Conservation (phyloP, 2,113 vertebrate species). For the Cyprinus carpio region DNA sequence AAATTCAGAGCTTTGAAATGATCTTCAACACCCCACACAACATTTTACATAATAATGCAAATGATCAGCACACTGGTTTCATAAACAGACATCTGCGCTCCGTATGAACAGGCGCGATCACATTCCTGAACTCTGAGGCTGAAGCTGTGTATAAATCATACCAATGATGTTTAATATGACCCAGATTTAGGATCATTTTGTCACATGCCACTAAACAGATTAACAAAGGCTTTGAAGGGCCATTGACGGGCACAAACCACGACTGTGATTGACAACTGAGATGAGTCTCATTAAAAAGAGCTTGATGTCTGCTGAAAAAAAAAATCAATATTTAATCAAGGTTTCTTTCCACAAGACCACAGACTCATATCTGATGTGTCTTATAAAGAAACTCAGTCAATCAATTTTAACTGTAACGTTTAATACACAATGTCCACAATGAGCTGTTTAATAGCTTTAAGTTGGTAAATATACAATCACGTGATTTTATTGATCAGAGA, state of each 20-base stretch:
- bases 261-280: conserved; percentile 45
- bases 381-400: conserved; percentile 39
- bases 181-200: conserved; percentile 15
- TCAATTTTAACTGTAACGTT: conserved; percentile 22
- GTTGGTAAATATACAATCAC: background rate
- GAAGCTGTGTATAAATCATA: conserved; percentile 14
- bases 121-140: background rate
- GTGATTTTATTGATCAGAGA: background rate
- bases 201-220: conserved; percentile 9
- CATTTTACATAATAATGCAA: conserved; percentile 31
- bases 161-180: conserved; percentile 11
- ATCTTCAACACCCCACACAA: conserved; percentile 9
- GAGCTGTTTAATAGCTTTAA: background rate
- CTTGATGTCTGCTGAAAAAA: conserved; percentile 25
- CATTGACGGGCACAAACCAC: background rate
- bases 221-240: conserved; percentile 2
- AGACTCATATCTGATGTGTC: conserved; percentile 36
- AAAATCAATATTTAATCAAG: conserved; percentile 54
- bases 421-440: conserved; percentile 6
- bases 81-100: conserved; percentile 23
- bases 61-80: background rate
- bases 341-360: conserved; percentile 29
- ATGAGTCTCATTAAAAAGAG: conserved; percentile 51
- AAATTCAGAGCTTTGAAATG: background rate
- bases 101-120: background rate